Conservation (phyloP, 1,140 invertebrate genomes). For the Sminthurinus signatus region DNA sequence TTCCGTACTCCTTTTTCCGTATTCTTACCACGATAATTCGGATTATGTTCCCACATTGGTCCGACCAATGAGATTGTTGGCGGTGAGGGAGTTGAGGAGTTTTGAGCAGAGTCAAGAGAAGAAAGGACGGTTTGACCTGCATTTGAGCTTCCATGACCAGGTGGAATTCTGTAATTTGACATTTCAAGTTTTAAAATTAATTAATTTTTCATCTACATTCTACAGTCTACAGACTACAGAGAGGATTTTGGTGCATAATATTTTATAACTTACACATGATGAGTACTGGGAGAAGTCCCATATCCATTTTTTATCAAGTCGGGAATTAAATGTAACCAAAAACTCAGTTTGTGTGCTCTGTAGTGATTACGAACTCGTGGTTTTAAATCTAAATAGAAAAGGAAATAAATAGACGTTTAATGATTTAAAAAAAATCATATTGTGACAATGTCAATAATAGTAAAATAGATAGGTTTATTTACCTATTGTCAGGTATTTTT, state of each 20-base stretch:
- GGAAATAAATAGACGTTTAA: too few species aligned
- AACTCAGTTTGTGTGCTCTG: conserved; percentile 85
- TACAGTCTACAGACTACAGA: conserved; percentile 31
- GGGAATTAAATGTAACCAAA: conserved; percentile 92
- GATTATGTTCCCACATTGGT: conserved; percentile 41
- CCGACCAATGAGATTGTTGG: conserved; percentile 38
- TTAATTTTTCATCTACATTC: too few species aligned
- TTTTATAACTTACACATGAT: too few species aligned
- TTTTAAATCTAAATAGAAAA: conserved; percentile 80
- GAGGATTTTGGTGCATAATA: too few species aligned
- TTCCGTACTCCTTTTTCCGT: too few species aligned
- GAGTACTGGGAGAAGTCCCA: conserved; percentile 26
- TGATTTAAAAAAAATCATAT: too few species aligned
- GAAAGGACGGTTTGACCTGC: conserved; percentile 37
- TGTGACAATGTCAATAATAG: conserved; percentile 14
- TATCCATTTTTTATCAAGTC: conserved; percentile 82
- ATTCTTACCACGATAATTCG: conserved; percentile 25
- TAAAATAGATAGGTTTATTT: conserved; percentile 7
- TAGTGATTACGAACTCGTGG: conserved; percentile 89
- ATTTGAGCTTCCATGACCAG: conserved; percentile 12
- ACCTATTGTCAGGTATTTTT: conserved; percentile 86
- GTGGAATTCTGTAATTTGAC: conserved; percentile 7
- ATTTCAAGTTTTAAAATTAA: too few species aligned
- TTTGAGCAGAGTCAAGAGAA: conserved; percentile 30
- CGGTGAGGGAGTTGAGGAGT: conserved; percentile 40